Evolutionary conservation across 2,888 invertebrate genomes (phyloP).

Genomic region (Phragmatobia fuliginosa): DNA sequence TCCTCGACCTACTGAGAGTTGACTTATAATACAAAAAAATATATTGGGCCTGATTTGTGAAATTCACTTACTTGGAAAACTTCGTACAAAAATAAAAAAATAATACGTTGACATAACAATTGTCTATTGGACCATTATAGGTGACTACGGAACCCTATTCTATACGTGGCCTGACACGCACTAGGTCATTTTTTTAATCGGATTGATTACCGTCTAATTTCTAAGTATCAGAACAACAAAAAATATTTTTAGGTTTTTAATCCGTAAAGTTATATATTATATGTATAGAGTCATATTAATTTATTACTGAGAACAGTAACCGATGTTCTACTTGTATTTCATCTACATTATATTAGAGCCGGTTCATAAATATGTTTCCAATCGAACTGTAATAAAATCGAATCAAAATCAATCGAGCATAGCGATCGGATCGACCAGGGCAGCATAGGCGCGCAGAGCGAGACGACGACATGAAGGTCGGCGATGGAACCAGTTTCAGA

Average conservation of each 20-base stretch:
- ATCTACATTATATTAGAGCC: background rate
- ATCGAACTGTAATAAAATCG: slow-evolving; percentile 59
- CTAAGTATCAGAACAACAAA: background rate
- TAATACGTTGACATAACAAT: too few relatives aligned
- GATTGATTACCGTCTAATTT: background rate
- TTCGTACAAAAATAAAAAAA: too few relatives aligned
- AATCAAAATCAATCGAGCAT: slow-evolving; percentile 75
- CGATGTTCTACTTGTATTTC: background rate
- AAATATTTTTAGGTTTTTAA: background rate
- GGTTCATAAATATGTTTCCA: slow-evolving; percentile 30
- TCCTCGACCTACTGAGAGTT: too few relatives aligned
- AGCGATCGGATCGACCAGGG: slow-evolving; percentile 76
- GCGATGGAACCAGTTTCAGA: slow-evolving; percentile 80
- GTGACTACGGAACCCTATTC: too few relatives aligned
- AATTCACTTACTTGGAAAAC: too few relatives aligned
- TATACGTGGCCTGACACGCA: too few relatives aligned
- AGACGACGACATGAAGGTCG: slow-evolving; percentile 79
- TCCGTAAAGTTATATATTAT: background rate
- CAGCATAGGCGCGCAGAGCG: slow-evolving; percentile 72
- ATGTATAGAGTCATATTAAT: background rate
- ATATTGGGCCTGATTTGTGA: too few relatives aligned
- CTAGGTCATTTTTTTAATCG: background rate
- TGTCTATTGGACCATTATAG: too few relatives aligned
- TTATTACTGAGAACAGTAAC: background rate
- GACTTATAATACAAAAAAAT: too few relatives aligned